Evolutionary conservation across 1,140 invertebrate genomes (phyloP), one percentile per base, ranked within the genome.

Genomic region (Idris sp.): DNA sequence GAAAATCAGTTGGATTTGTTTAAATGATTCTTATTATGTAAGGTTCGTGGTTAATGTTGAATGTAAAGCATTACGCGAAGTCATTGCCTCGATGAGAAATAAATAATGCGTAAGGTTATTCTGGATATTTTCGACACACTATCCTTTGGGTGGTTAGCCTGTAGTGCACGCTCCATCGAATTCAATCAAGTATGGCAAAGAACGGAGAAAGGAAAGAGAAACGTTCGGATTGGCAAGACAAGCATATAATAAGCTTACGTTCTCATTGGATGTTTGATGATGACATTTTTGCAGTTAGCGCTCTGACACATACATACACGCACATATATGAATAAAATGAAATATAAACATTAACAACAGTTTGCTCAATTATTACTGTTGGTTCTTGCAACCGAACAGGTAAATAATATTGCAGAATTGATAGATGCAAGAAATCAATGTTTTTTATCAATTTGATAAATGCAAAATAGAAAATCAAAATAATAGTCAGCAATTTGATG

Each of bases 131-230:
- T 80, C 76, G 84, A 84, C 76, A 81, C 77, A 82, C 79, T 83
- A 85, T 85, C 79, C 83, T 78, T 73, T 78, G 80, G 79, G 80
- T 78, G 81, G 83, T 84, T 84, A 85, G 83, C 76, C 77, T 77
- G 76, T 44, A 71, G 68, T 79, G 76, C 44, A 79, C 82, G 83
- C 77, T 77, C 81, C 82, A 84, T 85, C 83, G 76, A 79, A 48
- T 83, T 77, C 78, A 83, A 85, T 85, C 80, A 82, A 54, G 77
- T 76, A 51, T 54, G 76, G 80, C 76, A 64, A 71, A 40, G 49
- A 54, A 64, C 35, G 61, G 56, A 72, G 67, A 79, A 74, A 73
- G 69, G 61, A 73, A 76, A 48, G 72, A 67, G 54, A 74, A 46
- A 48, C 75, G 46, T 43, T 49, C 40, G 26, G 48, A 62, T 59